Conservation (phyloP, 1,140 invertebrate species). For the Muscidifurax raptorellus region DNA sequence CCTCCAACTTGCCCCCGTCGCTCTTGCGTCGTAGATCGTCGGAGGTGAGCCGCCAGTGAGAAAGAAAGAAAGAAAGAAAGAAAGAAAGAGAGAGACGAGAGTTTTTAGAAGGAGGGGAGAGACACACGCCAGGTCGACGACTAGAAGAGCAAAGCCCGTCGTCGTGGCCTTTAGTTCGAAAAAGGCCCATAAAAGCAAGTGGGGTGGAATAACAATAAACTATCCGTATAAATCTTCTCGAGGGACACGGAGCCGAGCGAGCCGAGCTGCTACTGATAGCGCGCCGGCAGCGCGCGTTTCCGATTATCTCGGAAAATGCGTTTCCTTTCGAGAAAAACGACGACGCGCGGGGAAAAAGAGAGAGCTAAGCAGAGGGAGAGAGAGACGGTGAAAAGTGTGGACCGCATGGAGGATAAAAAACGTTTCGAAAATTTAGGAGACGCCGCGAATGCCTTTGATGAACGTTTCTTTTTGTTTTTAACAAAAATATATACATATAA, state of each 20-base stretch:
- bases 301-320: slow-evolving; percentile 71
- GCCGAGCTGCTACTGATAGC: slow-evolving; percentile 64
- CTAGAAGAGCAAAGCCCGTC: slow-evolving; percentile 22
- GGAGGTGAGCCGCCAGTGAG: not conserved
- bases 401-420: not conserved
- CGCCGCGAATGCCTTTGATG: not conserved
- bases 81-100: not conserved
- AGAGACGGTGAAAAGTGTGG: slow-evolving; percentile 45
- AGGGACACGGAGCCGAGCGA: slow-evolving; percentile 57
- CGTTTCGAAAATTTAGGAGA: not conserved
- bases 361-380: slow-evolving; percentile 42
- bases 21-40: slow-evolving; percentile 1
- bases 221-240: slow-evolving; percentile 71
- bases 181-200: slow-evolving; percentile 71
- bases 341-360: slow-evolving; percentile 41
- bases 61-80: not conserved
- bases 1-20: not conserved
- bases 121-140: not conserved
- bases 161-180: slow-evolving; percentile 61
- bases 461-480: not conserved
- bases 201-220: slow-evolving; percentile 73
- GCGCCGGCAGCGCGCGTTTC: slow-evolving; percentile 45
- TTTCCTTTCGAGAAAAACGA: slow-evolving; percentile 64
- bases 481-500: not conserved
- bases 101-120: not conserved